Base-by-base conservation (phyloP, 2,888 invertebrate genomes). In the Pollenia angustigena region DNA sequence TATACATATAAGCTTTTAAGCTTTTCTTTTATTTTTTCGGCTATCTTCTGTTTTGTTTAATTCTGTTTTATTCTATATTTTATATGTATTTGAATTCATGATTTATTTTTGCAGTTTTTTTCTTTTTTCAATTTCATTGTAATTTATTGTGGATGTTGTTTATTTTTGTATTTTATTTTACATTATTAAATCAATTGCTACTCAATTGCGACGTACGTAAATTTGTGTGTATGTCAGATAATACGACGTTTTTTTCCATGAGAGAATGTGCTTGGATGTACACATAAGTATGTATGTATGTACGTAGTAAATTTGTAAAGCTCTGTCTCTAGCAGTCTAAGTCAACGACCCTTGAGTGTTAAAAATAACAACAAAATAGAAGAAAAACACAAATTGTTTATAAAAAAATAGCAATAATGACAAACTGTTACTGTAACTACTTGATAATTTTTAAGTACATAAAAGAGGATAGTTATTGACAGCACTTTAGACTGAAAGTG, bases 171-270 rank as follows among this genome's bases (percentile, higher is more conserved):
- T 74, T 62, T 52, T 11, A 52, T 48, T 64, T 50, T 16, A 42
- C 68, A 16, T 56, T 81, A 64, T 82, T 71, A 71, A 80, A 72
- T 86, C 86, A 86, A 80, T 86, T 83, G 83, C 75, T 71, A 66
- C 64, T 82, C 75, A 82, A 86, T 80, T 80, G 64, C 82, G 79
- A 75, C 56, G 75, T 54, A 62, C 50, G 56, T 72, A 46, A 80
- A 60, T 62, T 69, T 64, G 11, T 72, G 60, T 62, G 68, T 72
- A 40, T 48, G 32, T 56, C 44, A 32, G n/a, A 11, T 48, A 44
- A 42, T 69, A 54, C 52, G 14, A 76, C 12, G 68, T 16, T 58
- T 69, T 58, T 62, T 32, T 58, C 12, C 32, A 6, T 62, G 62
- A 14, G 40, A 42, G 23, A 58, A 14, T 48, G 46, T 68, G 18